These are phyloP conservation scores for Ateles fusciceps DNA, from an alignment of 2,797 vertebrate genomes.

Conservation along the genomic window DNA sequence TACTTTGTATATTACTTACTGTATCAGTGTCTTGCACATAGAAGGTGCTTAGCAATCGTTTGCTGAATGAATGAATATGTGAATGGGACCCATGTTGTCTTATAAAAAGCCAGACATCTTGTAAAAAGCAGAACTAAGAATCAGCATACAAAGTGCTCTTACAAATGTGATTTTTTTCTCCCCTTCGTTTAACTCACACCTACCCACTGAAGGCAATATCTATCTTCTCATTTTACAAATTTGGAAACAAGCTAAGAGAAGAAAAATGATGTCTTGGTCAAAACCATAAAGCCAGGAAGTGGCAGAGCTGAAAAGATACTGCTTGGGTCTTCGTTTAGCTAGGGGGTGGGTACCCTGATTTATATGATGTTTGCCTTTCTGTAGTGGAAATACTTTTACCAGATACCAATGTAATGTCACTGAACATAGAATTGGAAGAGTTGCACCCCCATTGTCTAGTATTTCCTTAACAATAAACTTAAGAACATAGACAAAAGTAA, in stretches of 20 bases:
- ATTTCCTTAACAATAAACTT: background rate
- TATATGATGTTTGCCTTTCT: background rate
- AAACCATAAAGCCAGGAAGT: background rate
- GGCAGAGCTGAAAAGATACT: background rate
- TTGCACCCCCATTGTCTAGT: background rate
- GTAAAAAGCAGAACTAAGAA: constrained; percentile 14
- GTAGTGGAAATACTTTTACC: background rate
- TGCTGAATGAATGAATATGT: background rate
- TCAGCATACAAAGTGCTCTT: background rate
- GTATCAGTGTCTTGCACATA: background rate
- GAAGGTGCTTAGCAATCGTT: background rate
- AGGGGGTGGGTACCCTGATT: background rate
- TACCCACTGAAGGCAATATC: background rate
- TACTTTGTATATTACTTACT: background rate
- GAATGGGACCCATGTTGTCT: background rate
- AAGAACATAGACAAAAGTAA: background rate
- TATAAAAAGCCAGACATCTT: constrained; percentile 8
- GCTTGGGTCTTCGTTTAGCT: background rate
- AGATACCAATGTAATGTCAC: background rate
- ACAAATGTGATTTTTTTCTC: background rate
- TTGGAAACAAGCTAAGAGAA: background rate
- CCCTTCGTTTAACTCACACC: background rate
- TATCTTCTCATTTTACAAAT: background rate
- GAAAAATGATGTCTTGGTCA: background rate
- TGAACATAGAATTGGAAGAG: background rate